Evolutionary conservation across 2,797 vertebrate species (phyloP), one percentile per base, ranked within the genome.

Genomic region (Myotis daubentonii): DNA sequence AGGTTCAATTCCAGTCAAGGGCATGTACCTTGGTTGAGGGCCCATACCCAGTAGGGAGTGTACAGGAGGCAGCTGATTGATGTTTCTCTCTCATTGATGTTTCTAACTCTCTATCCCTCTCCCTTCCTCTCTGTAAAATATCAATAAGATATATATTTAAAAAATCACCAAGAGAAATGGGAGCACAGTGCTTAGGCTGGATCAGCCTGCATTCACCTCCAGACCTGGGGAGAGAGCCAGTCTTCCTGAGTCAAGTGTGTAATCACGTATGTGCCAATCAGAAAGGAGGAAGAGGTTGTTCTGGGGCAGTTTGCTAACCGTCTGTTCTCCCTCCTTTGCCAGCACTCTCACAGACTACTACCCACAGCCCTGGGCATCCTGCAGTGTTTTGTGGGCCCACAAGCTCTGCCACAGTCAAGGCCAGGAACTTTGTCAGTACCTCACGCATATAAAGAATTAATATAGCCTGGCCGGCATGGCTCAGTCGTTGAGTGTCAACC

Each of bases 191-290:
- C 15, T 68, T 22, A 20, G 53, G 72, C 53, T 13, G 20, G 17
- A 44, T 80, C 22, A 19, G 13, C 30, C 75, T 53, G 62, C 25
- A 23, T 62, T 78, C 57, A 30, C 51, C 49, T 60, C 33, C 22
- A 19, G 28, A 53, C 53, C 60, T 2, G 84, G 9, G 53, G 51
- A 10, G 19, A 62, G 36, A 71, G 53, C 53, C 19, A 66, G 2
- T 53, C n/a, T 51, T 60, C 25, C 53, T 2, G 17, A 44, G 13
- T 55, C 30, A 30, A 92, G 53, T 20, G 53, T 36, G 9, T 38
- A 13, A n/a, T 62, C n/a, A 19, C 1, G 0, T 20, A 47, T 28
- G 0, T 1, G 28, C 30, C 30, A 5, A 22, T 4, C 44, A 15
- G 13, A 53, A 30, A 44, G n/a, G 10, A 38, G 76, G 28, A 41